phyloP scores from a whole-genome alignment of 1,140 invertebrate species.

The Nautilus pompilius region DNA sequence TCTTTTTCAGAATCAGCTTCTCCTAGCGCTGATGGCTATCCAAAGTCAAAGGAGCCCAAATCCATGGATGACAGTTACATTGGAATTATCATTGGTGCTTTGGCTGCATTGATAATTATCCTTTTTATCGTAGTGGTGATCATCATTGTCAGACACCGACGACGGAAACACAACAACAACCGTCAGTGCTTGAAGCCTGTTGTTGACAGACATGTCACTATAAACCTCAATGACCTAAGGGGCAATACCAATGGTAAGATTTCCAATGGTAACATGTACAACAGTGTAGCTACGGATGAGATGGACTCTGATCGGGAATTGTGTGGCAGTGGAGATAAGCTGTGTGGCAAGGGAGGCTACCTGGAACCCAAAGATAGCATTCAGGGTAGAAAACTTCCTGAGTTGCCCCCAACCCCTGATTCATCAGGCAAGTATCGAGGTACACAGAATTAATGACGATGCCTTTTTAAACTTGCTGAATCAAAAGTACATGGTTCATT shows the following conservation, averaged over 20 bases:
- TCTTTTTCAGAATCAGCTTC: no score
- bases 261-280: constrained; percentile 61
- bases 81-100: constrained; percentile 73
- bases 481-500: no score
- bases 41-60: constrained; percentile 21
- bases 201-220: constrained; percentile 42
- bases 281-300: constrained; percentile 60
- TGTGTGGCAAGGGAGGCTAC: constrained; percentile 59
- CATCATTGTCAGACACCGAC: constrained; percentile 71
- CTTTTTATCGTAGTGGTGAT: constrained; percentile 71
- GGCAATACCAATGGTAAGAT: constrained; percentile 49
- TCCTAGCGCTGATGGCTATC: constrained; percentile 10
- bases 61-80: constrained; percentile 68
- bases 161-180: constrained; percentile 74
- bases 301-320: constrained; percentile 50
- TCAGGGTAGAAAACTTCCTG: constrained; percentile 39
- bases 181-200: constrained; percentile 50
- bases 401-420: constrained; percentile 35
- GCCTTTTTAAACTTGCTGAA: no score
- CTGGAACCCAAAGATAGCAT: constrained; percentile 63
- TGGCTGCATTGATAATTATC: constrained; percentile 74
- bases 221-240: constrained; percentile 46
- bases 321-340: constrained; percentile 48
- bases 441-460: no score
- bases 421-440: constrained; percentile 21